Conservation (phyloP, 1,140 invertebrate genomes). For the Ganaspis sp. region DNA sequence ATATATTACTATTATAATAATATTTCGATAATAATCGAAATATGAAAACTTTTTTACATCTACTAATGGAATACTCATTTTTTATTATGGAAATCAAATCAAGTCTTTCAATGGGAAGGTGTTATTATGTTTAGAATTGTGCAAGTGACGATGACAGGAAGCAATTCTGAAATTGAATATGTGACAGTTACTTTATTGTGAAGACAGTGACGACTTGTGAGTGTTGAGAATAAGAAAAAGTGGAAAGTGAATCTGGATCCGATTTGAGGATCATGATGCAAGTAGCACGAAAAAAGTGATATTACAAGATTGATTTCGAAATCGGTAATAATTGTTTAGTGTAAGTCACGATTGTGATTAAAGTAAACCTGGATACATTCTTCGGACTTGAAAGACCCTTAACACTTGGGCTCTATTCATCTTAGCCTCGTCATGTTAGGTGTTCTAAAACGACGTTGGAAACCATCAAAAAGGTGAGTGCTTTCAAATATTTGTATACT, state of each 20-base stretch:
- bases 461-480: constrained; percentile 69
- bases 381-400: constrained; percentile 45
- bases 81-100: too few relatives aligned
- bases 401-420: constrained; percentile 46
- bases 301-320: not conserved
- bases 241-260: constrained; percentile 41
- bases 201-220: not conserved
- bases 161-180: not conserved
- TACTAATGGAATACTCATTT: too few relatives aligned
- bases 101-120: too few relatives aligned
- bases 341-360: not conserved
- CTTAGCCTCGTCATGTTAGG: constrained; percentile 64
- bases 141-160: not conserved
- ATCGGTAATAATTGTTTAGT: not conserved
- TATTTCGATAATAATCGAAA: too few relatives aligned
- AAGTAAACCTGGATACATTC: constrained; percentile 48
- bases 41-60: too few relatives aligned
- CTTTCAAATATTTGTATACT: not conserved
- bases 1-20: too few relatives aligned
- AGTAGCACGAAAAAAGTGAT: not conserved
- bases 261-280: not conserved
- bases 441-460: constrained; percentile 71
- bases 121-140: not conserved
- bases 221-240: constrained; percentile 40
- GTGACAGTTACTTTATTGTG: not conserved